These are phyloP conservation scores for Sinocyclocheilus grahami DNA, from an alignment of 2,113 vertebrate genomes.

Conservation along the genomic window DNA sequence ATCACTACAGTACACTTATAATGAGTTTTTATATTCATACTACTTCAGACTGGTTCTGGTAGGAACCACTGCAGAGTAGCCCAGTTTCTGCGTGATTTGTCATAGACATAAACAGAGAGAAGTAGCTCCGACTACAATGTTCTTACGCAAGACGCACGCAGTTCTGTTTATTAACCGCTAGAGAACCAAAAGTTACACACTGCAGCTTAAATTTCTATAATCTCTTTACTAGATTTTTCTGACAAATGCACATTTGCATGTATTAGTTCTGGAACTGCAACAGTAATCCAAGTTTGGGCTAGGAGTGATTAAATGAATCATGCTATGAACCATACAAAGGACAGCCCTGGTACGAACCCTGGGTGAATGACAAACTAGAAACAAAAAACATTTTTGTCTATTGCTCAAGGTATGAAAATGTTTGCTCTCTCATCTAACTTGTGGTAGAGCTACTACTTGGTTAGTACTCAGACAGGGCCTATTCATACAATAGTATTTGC, in stretches of 20 bases:
- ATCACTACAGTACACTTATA: too few relatives aligned
- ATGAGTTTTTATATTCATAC: too few relatives aligned
- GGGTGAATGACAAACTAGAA: background rate
- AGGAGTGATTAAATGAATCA: background rate
- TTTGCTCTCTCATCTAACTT: background rate
- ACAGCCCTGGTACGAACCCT: background rate
- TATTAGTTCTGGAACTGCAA: too few relatives aligned
- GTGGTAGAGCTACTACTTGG: background rate
- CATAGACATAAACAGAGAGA: too few relatives aligned
- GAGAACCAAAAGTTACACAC: too few relatives aligned
- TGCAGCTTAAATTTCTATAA: background rate
- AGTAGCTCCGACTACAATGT: too few relatives aligned
- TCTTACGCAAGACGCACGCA: too few relatives aligned
- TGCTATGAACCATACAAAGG: background rate
- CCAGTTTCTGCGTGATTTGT: too few relatives aligned
- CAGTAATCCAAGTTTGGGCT: background rate
- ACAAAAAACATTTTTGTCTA: background rate
- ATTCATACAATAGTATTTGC: background rate
- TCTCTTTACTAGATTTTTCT: background rate
- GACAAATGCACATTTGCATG: background rate
- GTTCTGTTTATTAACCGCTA: too few relatives aligned
- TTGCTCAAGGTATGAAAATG: background rate
- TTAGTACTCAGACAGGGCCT: background rate
- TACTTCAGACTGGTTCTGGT: too few relatives aligned
- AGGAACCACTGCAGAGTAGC: too few relatives aligned